Base-by-base conservation (phyloP, 2,797 vertebrate genomes). In the Sebastes oblongus region DNA sequence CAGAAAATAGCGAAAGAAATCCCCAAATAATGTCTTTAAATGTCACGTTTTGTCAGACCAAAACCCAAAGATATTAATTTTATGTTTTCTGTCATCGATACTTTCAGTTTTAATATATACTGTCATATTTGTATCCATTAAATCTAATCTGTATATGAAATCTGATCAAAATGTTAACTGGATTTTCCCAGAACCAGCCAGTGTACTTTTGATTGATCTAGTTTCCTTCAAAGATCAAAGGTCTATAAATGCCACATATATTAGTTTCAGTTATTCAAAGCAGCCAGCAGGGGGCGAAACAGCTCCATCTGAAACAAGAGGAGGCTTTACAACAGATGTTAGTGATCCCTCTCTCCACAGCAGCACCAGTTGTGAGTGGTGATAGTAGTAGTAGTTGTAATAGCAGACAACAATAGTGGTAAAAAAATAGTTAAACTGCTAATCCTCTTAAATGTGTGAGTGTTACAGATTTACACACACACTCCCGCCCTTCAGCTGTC, bases 251-350 rank as follows among this genome's bases (percentile, higher is more conserved):
- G 10, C 20, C n/a, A n/a, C 20, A 22, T 11, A 11, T 8, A 55
- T 55, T 20, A 55, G 52, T 22, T 55, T n/a, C 30, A 36, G 32
- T 34, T 24, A 22, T 4, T 29, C 0, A 61, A 5, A 30, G 30
- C 39, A 5, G 16, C 87, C 93, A 92, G 69, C 34, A 83, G 90
- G 54, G 60, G 91, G 88, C 6, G 13, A 0, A 2, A 27, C 32
- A 52, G 32, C 10, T 32, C 80, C 12, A 60, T 13, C 2, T 71
- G 25, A 58, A 65, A 25, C 2, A 1, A 27, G 7, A 6, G 55
- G 3, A 58, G 11, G 56, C 0, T n/a, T 42, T 11, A 27, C 2
- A 9, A 42, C 22, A 65, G 3, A 64, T 16, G 27, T 25, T 59
- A 24, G 42, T 18, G 42, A 46, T 46, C 16, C 18, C 42, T 46